Conservation (phyloP, 2,113 vertebrate species). For the Balaeniceps rex region DNA sequence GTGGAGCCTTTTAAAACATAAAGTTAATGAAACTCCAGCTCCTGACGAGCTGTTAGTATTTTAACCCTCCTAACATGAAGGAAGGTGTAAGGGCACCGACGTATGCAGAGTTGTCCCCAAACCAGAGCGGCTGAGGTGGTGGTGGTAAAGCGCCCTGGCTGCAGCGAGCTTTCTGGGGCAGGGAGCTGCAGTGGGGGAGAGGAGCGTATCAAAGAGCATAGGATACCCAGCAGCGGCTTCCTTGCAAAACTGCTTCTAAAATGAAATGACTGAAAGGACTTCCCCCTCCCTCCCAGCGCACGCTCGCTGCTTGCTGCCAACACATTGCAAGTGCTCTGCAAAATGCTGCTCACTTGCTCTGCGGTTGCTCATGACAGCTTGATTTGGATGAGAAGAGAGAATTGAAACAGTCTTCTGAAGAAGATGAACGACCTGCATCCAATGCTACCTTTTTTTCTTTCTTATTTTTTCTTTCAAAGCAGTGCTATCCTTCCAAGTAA, state of each 20-base stretch:
- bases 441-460: background rate
- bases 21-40: background rate
- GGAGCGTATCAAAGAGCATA: background rate
- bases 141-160: fast-evolving
- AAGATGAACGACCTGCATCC: background rate
- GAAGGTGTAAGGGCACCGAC: fast-evolving
- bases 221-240: fast-evolving
- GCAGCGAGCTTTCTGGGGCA: background rate
- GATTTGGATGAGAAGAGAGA: background rate
- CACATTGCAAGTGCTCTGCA: background rate
- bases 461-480: background rate
- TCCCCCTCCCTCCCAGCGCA: background rate
- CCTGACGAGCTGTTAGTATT: background rate
- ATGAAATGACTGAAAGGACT: background rate
- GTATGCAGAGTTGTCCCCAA: background rate
- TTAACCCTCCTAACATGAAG: background rate
- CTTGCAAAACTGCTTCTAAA: background rate
- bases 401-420: background rate
- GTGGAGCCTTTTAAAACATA: background rate
- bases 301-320: background rate
- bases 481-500: background rate
- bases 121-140: fast-evolving
- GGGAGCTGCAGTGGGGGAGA: background rate
- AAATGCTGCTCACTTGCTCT: conserved; percentile 47
- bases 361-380: background rate